Evolutionary conservation across 2,797 vertebrate genomes (phyloP), one percentile per base, ranked within the genome.

Genomic region (Masticophis lateralis): DNA sequence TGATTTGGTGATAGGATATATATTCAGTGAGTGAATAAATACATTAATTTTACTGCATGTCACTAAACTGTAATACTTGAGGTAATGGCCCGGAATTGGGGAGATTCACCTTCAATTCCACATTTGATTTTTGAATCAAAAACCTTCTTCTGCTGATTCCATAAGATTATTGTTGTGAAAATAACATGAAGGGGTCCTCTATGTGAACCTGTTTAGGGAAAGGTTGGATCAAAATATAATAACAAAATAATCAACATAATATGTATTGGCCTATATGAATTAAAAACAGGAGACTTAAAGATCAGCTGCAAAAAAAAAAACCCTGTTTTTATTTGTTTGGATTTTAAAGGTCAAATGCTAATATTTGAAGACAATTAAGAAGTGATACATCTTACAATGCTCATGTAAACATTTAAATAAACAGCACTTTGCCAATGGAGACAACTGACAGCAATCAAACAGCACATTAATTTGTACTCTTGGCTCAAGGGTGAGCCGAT

Each of bases 391-490:
- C 63, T 66, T 88, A 43, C 59, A 11, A 79, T 11, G 74, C 37
- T 47, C 20, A 25, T 83, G 74, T 83, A 83, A 83, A 83, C 74
- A 83, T 83, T 83, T 83, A 83, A 83, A 83, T 83, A 83, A 83
- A 83, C 25, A 86, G 51, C 89, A 91, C 51, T 92, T 94, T 32
- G 79, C 60, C 55, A 95, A 1, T 43, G 32, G 88, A 6, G 32
- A 4, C 66, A 88, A 93, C 53, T 93, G 2, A 22, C 92, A 8
- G 51, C 66, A 27, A 89, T 94, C 60, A 89, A 93, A 93, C 93
- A 60, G 90, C 2, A 56, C 32, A 28, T 92, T 94, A 92, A 59
- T 94, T 94, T 95, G 53, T 96, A 95, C 28, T 93, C 69, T 91
- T 88, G 88, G 90, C 79, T 0, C 22, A 47, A 59, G 0, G 83